phyloP scores from a whole-genome alignment of 2,797 vertebrate genomes.

The Pseudochaenichthys georgianus region DNA sequence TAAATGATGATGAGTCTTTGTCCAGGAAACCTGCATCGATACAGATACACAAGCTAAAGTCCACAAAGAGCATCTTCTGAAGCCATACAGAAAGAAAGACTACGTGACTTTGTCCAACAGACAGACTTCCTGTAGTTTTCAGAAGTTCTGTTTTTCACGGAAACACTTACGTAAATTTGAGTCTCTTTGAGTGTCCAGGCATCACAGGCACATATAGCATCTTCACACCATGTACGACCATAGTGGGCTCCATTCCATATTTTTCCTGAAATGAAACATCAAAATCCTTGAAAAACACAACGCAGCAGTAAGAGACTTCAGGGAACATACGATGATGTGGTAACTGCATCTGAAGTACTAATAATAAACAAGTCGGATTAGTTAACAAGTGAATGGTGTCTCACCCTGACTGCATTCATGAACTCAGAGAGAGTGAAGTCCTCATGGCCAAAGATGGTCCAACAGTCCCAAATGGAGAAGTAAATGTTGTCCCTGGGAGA shows the following conservation, averaged over 20 bases:
- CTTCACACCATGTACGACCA: conserved; percentile 99
- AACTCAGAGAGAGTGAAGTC: conserved; percentile 98
- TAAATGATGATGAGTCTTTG: background rate
- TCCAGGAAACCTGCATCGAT: background rate
- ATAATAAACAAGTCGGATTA: background rate
- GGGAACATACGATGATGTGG: background rate
- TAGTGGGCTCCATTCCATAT: conserved; percentile 96
- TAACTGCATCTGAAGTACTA: background rate
- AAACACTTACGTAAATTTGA: conserved; percentile 93
- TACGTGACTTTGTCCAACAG: background rate
- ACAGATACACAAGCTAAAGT: background rate
- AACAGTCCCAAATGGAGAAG: conserved; percentile 99
- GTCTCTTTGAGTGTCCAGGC: conserved; percentile 96
- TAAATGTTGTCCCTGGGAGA: conserved; percentile 91
- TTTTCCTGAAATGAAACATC: conserved; percentile 87
- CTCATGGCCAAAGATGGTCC: conserved; percentile 93
- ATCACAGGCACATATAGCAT: conserved; percentile 99
- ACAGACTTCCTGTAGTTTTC: too few relatives aligned
- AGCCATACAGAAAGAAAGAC: background rate
- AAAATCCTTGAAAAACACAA: background rate
- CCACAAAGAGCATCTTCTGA: background rate
- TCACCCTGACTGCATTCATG: conserved; percentile 95
- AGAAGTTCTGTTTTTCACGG: background rate
- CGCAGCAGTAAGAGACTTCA: background rate
- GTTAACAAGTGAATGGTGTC: conserved; percentile 34